phyloP scores from a whole-genome alignment of 2,888 invertebrate species.

The Ganaspis brasiliensis region DNA sequence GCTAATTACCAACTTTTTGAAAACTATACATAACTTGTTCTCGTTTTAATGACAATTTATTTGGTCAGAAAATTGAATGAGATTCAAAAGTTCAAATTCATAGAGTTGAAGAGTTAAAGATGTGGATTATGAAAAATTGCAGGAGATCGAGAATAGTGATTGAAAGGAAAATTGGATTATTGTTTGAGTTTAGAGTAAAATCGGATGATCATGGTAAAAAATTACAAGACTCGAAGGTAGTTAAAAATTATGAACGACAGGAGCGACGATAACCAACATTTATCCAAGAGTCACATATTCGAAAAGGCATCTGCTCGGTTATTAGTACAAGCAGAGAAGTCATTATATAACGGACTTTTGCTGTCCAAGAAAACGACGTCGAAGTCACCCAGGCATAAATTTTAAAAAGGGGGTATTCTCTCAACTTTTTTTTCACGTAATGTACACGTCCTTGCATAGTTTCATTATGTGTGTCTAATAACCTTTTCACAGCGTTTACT shows the following conservation, averaged over 20 bases:
- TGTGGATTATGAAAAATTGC: too few relatives aligned
- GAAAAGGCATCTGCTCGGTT: constrained; percentile 63
- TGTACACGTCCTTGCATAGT: constrained; percentile 33
- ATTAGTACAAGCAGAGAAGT: constrained; percentile 54
- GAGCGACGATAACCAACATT: constrained; percentile 57
- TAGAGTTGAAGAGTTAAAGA: too few relatives aligned
- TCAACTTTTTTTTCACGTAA: constrained; percentile 41
- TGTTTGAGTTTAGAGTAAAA: constrained; percentile 24
- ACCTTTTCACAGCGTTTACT: constrained; percentile 14
- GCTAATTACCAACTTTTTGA: too few relatives aligned
- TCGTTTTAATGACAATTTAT: too few relatives aligned
- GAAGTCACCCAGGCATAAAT: constrained; percentile 71
- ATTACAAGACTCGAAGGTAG: constrained; percentile 27
- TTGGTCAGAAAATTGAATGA: too few relatives aligned
- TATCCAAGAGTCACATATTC: constrained; percentile 56
- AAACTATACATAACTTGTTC: too few relatives aligned
- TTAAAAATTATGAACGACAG: constrained; percentile 47
- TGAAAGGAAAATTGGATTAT: constrained; percentile 17
- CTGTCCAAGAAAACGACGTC: constrained; percentile 71
- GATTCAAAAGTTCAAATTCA: too few relatives aligned
- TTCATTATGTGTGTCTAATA: constrained; percentile 20
- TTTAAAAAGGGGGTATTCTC: constrained; percentile 55
- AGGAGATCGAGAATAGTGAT: neutral
- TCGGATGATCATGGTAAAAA: constrained; percentile 30
- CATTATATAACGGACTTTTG: constrained; percentile 73